Base-by-base conservation (phyloP, 2,113 vertebrate species). In the Nymphicus hollandicus region DNA sequence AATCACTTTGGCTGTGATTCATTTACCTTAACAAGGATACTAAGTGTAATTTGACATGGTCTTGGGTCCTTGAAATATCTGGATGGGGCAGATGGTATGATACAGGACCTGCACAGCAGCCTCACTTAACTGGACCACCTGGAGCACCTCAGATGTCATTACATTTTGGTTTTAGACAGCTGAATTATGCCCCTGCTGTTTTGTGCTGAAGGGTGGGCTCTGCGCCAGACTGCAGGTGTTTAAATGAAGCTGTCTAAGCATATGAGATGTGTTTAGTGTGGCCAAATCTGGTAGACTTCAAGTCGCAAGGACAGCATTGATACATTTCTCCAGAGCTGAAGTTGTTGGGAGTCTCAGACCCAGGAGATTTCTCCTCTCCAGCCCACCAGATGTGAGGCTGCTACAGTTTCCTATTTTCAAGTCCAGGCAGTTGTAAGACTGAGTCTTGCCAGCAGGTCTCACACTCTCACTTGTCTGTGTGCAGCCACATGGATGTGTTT, bases 271-370 rank as follows among this genome's bases (percentile, higher is more conserved):
- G 29, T 63, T 90, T 41, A 33, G 17, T 49, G n/a, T 31, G 46
- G 23, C n/a, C 19, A 35, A 4, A 53, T 53, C 18, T 1, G 2
- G 28, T 68, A n/a, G 63, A 46, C 33, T 76, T 69, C 24, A 47
- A 53, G 63, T 47, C 0, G 1, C 29, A 77, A 55, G 29, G 29
- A 31, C 47, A 11, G 6, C 20, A 16, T 24, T 2, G 4, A 8
- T 46, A 13, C 3, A 3, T n/a, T 89, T 69, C 19, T 82, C n/a
- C 46, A 53, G 33, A 61, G 46, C 27, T 74, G 39, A 82, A 76
- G 29, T 25, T 68, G 31, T 17, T 56, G 56, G 60, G 33, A 61
- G 24, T 39, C 39, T 61, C 37, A n/a, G 29, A 69, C n/a, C 18
- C 28, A 61, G 52, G 25, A 35, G 58, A 25, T 19, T 31, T 7